Evolutionary conservation across 2,888 invertebrate species (phyloP).

Genomic region (Drosophila rubida): DNA sequence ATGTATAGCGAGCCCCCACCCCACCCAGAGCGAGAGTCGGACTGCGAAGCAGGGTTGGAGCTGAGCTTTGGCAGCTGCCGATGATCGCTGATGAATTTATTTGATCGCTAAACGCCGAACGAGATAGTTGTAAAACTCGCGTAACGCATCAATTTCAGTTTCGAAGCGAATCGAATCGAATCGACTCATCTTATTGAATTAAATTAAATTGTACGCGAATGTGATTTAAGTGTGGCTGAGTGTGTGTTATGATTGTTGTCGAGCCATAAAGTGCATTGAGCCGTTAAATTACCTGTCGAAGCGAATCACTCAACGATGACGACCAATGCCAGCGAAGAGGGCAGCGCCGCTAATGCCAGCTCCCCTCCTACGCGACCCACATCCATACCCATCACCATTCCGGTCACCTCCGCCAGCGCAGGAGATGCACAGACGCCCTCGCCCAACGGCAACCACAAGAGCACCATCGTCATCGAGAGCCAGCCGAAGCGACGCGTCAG

Average conservation of each 20-base stretch:
- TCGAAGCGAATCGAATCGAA: background rate
- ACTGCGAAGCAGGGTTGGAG: conserved; percentile 8
- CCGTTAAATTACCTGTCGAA: conserved; percentile 1
- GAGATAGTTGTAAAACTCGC: conserved; percentile 69
- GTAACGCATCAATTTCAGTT: conserved; percentile 14
- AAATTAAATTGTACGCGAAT: background rate
- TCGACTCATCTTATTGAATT: background rate
- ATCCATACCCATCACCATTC: conserved; percentile 34
- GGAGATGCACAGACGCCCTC: conserved; percentile 44
- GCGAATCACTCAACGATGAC: conserved; percentile 46
- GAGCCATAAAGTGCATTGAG: conserved; percentile 16
- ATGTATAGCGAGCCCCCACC: background rate
- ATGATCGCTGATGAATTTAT: conserved; percentile 66
- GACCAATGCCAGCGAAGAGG: conserved; percentile 50
- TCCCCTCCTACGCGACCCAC: conserved; percentile 21
- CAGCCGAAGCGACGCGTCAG: conserved; percentile 87
- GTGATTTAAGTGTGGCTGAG: background rate
- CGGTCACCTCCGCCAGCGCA: conserved; percentile 14
- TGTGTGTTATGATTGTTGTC: conserved; percentile 38
- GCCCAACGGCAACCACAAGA: conserved; percentile 56
- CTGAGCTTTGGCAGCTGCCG: conserved; percentile 21
- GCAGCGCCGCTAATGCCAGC: background rate
- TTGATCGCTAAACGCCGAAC: conserved; percentile 76
- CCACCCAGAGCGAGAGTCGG: background rate
- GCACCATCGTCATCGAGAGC: conserved; percentile 72